These are phyloP conservation scores for Agrotis exclamationis DNA, from an alignment of 2,888 invertebrate genomes.

Conservation along the genomic window DNA sequence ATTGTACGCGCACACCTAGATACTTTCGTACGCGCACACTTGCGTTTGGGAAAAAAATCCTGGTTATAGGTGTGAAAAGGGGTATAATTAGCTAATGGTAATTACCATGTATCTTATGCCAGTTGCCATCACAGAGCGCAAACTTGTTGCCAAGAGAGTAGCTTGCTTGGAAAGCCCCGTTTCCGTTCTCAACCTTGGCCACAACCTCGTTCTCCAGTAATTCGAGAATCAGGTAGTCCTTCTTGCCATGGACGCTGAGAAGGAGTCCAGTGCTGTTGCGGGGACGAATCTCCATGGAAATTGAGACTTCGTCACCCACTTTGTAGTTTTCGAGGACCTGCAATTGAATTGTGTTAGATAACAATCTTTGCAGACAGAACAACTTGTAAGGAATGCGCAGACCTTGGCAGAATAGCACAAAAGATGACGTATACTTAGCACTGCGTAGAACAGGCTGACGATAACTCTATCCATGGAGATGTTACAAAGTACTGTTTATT, in stretches of 20 bases:
- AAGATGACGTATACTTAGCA: too few species aligned
- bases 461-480: too few species aligned
- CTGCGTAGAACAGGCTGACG: too few species aligned
- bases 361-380: background rate
- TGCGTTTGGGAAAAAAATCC: too few species aligned
- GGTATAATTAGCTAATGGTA: too few species aligned
- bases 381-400: background rate
- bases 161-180: conserved; percentile 94
- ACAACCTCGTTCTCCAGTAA: conserved; percentile 96
- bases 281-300: conserved; percentile 97
- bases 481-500: too few species aligned
- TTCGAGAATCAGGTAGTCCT: conserved; percentile 96
- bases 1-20: too few species aligned
- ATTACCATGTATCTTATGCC: conserved; percentile 96
- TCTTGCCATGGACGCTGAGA: conserved; percentile 95
- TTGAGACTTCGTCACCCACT: conserved; percentile 95
- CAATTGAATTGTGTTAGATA: conserved; percentile 37
- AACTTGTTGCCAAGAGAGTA: conserved; percentile 93
- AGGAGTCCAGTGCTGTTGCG: conserved; percentile 96
- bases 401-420: too few species aligned
- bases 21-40: too few species aligned
- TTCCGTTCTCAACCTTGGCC: conserved; percentile 96
- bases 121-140: conserved; percentile 98
- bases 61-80: too few species aligned
- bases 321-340: conserved; percentile 93